Evolutionary conservation across 2,113 vertebrate species (phyloP).

Genomic region (Ptyas mucosa): DNA sequence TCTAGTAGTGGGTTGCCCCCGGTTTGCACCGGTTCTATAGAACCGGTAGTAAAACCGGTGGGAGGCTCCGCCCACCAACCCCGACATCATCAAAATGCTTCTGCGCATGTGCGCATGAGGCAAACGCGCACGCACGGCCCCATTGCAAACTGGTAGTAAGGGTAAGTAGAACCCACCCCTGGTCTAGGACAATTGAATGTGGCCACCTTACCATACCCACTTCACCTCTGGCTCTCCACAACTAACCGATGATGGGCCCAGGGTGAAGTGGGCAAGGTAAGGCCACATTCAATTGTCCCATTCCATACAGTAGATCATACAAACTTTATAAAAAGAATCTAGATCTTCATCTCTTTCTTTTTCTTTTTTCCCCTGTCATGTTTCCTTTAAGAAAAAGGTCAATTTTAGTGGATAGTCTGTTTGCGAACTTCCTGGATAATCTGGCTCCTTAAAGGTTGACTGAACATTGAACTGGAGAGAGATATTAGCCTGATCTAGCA

Average conservation of each 20-base stretch:
- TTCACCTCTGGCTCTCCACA: neutral
- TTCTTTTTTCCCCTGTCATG: too few relatives aligned
- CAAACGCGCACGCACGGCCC: too few relatives aligned
- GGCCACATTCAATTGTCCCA: neutral
- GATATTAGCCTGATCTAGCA: neutral
- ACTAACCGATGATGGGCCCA: accelerated
- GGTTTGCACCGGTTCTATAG: too few relatives aligned
- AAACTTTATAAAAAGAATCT: neutral
- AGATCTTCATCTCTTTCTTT: neutral
- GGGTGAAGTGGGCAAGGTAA: neutral
- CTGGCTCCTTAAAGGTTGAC: neutral
- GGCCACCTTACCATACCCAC: neutral
- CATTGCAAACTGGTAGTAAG: too few relatives aligned
- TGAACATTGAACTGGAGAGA: neutral
- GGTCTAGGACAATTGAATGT: neutral
- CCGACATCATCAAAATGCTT: too few relatives aligned
- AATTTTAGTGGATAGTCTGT: neutral
- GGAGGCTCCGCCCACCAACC: too few relatives aligned
- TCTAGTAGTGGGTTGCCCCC: too few relatives aligned
- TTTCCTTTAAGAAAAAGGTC: neutral
- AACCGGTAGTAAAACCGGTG: too few relatives aligned
- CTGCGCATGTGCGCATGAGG: too few relatives aligned
- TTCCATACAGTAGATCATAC: neutral
- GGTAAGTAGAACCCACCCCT: too few relatives aligned
- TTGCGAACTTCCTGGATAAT: neutral